Percentiles rank a stretch among this genome's conserved stretches.
These are phyloP conservation scores for Ariopsis seemanni DNA, from an alignment of 2,113 vertebrate species.

Conservation along the genomic window DNA sequence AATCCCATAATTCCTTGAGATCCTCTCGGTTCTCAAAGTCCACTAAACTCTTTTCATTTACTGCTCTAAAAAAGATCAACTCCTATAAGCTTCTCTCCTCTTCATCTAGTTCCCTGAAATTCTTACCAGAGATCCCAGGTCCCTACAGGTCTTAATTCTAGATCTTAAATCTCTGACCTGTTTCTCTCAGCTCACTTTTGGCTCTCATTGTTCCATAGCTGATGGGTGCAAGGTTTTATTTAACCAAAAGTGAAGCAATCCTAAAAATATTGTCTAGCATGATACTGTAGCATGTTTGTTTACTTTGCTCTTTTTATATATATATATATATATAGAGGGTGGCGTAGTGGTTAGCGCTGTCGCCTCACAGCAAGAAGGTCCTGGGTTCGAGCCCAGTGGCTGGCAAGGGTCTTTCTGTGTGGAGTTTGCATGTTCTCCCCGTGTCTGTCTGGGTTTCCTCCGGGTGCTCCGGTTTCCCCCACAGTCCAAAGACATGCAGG, in stretches of 20 bases:
- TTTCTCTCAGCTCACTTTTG: background rate
- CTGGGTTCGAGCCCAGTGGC: too few relatives aligned
- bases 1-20: background rate
- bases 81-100: background rate
- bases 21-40: conserved; percentile 14
- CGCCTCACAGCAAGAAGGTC: too few relatives aligned
- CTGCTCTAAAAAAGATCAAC: background rate
- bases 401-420: too few relatives aligned
- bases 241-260: background rate
- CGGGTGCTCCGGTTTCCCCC: too few relatives aligned
- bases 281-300: background rate
- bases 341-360: too few relatives aligned
- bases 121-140: background rate
- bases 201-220: background rate
- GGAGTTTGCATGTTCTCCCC: too few relatives aligned
- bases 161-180: background rate
- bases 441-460: too few relatives aligned
- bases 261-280: background rate
- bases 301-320: background rate
- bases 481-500: too few relatives aligned
- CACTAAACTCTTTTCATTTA: background rate
- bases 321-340: too few relatives aligned
- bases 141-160: background rate
- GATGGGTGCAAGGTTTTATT: too few relatives aligned
- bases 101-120: background rate